Conservation (phyloP, 1,140 invertebrate species). For the Acromyrmex heyeri region DNA sequence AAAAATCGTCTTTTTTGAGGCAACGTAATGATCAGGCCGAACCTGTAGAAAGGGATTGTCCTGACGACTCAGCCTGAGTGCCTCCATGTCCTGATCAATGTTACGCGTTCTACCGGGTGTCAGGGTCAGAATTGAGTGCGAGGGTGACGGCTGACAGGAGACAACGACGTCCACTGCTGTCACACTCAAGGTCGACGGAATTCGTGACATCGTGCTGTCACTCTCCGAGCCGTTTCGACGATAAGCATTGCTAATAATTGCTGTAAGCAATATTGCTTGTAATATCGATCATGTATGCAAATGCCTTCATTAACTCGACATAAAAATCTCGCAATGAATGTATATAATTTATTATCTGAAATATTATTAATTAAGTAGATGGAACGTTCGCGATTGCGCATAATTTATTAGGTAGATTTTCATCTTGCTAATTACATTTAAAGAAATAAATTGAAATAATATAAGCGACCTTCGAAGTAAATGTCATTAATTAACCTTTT, state of each 20-base stretch:
- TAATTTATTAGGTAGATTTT: constrained; percentile 3
- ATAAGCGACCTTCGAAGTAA: background rate
- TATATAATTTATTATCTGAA: background rate
- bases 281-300: background rate
- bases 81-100: constrained; percentile 94
- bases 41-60: constrained; percentile 94
- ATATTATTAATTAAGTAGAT: background rate
- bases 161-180: constrained; percentile 86
- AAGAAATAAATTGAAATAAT: background rate
- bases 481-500: background rate
- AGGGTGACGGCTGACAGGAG: constrained; percentile 86
- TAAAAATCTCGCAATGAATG: background rate
- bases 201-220: constrained; percentile 82
- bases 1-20: constrained; percentile 8
- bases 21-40: constrained; percentile 45
- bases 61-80: constrained; percentile 91
- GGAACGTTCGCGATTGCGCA: background rate
- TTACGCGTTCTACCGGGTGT: constrained; percentile 92
- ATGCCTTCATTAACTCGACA: constrained; percentile 1
- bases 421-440: background rate
- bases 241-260: constrained; percentile 79
- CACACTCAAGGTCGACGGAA: constrained; percentile 87
- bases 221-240: constrained; percentile 78
- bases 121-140: constrained; percentile 89
- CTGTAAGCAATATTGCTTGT: constrained; percentile 69